Evolutionary conservation across 2,888 invertebrate genomes (phyloP).

Genomic region (Acanthococcus lagerstroemiae): DNA sequence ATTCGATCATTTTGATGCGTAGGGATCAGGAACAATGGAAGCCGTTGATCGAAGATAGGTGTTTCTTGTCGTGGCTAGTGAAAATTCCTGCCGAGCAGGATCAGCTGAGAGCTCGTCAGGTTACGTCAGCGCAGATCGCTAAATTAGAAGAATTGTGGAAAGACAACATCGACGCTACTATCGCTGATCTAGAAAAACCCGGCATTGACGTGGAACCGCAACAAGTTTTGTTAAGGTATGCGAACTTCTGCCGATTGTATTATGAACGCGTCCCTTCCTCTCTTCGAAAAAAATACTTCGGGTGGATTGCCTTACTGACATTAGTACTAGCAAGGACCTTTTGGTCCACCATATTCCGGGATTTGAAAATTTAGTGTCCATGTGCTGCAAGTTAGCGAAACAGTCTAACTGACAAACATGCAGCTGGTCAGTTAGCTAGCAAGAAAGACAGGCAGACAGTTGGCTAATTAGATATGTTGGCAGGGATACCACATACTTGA

Average conservation of each 20-base stretch:
- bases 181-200: conserved; percentile 95
- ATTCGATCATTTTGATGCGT: background rate
- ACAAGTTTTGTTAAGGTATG: conserved; percentile 54
- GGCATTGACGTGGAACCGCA: conserved; percentile 97
- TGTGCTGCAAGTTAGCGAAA: no score
- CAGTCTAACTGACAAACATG: no score
- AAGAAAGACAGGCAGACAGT: no score
- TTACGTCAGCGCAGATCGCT: conserved; percentile 93
- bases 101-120: conserved; percentile 88
- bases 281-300: no score
- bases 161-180: conserved; percentile 93
- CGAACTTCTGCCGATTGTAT: background rate
- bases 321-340: no score
- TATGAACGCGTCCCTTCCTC: background rate
- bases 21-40: conserved; percentile 98
- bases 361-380: no score
- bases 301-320: background rate
- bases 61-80: conserved; percentile 92
- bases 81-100: conserved; percentile 96
- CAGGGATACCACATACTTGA: no score
- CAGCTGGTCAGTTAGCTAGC: no score
- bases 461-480: no score
- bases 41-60: conserved; percentile 90
- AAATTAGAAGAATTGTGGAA: conserved; percentile 98
- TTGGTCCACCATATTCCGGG: no score